These are phyloP conservation scores for Apomyelois bistriatella DNA, from an alignment of 2,888 invertebrate species.

Conservation along the genomic window DNA sequence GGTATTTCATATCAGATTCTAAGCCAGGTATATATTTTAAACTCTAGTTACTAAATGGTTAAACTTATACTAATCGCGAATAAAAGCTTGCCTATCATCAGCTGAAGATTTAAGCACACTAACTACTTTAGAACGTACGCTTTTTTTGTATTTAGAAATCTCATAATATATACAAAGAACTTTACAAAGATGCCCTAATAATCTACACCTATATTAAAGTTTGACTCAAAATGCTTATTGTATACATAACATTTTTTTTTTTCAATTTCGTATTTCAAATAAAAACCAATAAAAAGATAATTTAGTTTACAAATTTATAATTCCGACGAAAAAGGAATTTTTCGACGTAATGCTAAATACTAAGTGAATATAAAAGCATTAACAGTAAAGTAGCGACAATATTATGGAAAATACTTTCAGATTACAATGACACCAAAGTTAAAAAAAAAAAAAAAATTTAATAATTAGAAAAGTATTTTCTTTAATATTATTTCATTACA, in stretches of 20 bases:
- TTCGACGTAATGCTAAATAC: not conserved
- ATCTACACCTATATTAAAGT: not conserved
- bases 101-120: constrained; percentile 48
- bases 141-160: constrained; percentile 49
- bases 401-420: constrained; percentile 15
- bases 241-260: not conserved
- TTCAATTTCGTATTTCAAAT: not conserved
- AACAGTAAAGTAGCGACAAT: constrained; percentile 6
- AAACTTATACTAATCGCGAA: not conserved
- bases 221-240: not conserved
- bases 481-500: constrained; percentile 15
- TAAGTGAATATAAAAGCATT: constrained; percentile 7
- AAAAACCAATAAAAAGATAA: not conserved
- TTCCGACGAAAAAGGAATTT: not conserved
- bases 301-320: not conserved
- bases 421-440: not conserved
- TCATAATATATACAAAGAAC: constrained; percentile 7
- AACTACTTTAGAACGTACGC: constrained; percentile 77
- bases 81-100: constrained; percentile 2
- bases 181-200: not conserved
- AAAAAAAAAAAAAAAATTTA: not conserved
- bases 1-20: no score
- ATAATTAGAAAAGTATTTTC: not conserved
- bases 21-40: no score
- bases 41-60: no score